Conservation (phyloP, 2,113 vertebrate genomes). For the Arvicanthis niloticus region DNA sequence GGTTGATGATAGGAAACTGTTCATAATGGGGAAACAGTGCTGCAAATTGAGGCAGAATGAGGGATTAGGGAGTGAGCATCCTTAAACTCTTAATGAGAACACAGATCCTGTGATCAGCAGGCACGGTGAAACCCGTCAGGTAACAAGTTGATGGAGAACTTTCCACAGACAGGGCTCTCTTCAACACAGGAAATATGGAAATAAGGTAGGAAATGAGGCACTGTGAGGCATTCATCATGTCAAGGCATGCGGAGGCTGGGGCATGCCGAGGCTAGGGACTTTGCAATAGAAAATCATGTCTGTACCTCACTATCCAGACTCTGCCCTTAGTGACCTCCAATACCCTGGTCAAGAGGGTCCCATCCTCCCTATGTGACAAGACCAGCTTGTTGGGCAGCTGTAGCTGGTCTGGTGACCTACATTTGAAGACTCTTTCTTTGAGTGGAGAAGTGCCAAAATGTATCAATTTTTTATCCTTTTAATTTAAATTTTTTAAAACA, state of each 20-base stretch:
- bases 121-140: neutral
- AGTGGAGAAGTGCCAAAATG: neutral
- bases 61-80: slow-evolving; percentile 54
- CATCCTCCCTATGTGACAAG: neutral
- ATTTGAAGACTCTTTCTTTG: neutral
- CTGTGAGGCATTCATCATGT: neutral
- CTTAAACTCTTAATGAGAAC: neutral
- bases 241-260: neutral
- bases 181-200: neutral
- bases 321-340: neutral
- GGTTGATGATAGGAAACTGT: slow-evolving; percentile 67
- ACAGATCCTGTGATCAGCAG: neutral
- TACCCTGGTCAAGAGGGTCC: neutral
- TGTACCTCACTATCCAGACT: neutral
- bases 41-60: slow-evolving; percentile 58
- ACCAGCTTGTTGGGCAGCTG: neutral
- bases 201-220: neutral
- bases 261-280: neutral
- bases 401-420: neutral
- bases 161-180: neutral
- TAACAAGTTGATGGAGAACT: neutral
- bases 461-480: neutral
- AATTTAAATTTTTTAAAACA: neutral
- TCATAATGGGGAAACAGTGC: slow-evolving; percentile 65
- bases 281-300: neutral